Percentiles rank a stretch among this genome's conserved stretches.
phyloP scores from a whole-genome alignment of 2,113 vertebrate genomes.

The Pao palembangensis region DNA sequence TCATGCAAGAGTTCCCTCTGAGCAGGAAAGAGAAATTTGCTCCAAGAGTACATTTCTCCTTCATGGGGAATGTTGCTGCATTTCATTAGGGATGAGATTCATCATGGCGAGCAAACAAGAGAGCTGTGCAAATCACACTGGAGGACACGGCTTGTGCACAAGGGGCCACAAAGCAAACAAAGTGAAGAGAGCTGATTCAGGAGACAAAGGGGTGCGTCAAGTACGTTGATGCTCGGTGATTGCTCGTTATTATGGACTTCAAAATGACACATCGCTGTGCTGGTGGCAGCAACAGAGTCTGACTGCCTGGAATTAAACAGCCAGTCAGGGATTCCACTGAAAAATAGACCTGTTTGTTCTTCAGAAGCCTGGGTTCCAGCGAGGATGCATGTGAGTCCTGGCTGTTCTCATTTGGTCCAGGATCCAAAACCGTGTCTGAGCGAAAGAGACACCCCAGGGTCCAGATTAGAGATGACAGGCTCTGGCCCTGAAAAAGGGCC shows the following conservation, averaged over 20 bases:
- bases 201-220: constrained; percentile 55
- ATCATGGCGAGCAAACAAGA: constrained; percentile 69
- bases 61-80: constrained; percentile 67
- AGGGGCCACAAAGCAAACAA: constrained; percentile 56
- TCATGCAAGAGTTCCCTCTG: constrained; percentile 29
- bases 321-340: no score
- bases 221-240: constrained; percentile 47
- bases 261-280: constrained; percentile 55
- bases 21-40: constrained; percentile 60
- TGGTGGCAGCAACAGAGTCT: constrained; percentile 28
- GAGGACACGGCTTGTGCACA: constrained; percentile 39
- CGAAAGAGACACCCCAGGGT: constrained; percentile 39
- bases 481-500: constrained; percentile 56
- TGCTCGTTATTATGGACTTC: constrained; percentile 58
- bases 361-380: constrained; percentile 12
- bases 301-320: constrained; percentile 34
- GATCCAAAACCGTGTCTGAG: constrained; percentile 29
- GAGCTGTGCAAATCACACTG: constrained; percentile 64
- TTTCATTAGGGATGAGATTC: constrained; percentile 76
- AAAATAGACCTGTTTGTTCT: background rate
- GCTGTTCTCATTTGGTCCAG: constrained; percentile 33
- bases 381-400: constrained; percentile 12
- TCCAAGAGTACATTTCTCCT: constrained; percentile 67
- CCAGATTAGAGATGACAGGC: constrained; percentile 50
- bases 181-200: constrained; percentile 44